A percentile compares a stretch with the other conserved stretches of the same genome.
phyloP scores from a whole-genome alignment of 2,113 vertebrate species.

The Lampris megalopsis region DNA sequence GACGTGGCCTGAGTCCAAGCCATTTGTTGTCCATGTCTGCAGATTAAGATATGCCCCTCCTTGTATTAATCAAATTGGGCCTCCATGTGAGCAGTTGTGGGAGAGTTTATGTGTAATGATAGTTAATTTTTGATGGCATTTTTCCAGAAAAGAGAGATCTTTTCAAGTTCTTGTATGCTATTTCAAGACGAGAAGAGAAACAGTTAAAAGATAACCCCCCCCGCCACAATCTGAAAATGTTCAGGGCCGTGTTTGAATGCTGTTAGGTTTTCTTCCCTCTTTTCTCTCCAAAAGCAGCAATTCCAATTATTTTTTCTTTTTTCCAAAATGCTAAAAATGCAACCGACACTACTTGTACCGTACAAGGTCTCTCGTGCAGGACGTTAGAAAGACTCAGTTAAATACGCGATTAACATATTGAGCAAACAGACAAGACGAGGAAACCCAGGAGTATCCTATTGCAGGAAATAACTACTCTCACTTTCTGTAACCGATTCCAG shows the following conservation, averaged over 20 bases:
- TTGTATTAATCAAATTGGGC: conserved; percentile 77
- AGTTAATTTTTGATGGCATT: conserved; percentile 25
- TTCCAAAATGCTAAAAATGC: conserved; percentile 56
- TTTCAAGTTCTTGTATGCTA: background rate
- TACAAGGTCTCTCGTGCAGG: conserved; percentile 66
- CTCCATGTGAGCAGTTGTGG: conserved; percentile 51
- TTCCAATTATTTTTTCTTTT: conserved; percentile 26
- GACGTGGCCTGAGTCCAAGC: conserved; percentile 78
- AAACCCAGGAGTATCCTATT: conserved; percentile 94
- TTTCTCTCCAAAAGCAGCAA: background rate
- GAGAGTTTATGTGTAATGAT: conserved; percentile 46
- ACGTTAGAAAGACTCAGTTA: conserved; percentile 79
- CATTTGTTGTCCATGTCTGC: conserved; percentile 69
- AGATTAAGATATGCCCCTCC: conserved; percentile 77
- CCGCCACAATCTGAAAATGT: conserved; percentile 21
- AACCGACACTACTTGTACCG: conserved; percentile 44
- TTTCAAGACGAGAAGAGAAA: too few relatives aligned
- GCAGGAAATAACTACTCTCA: conserved; percentile 90
- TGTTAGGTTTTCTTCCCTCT: background rate
- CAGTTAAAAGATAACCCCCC: too few relatives aligned
- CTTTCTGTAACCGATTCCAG: conserved; percentile 90
- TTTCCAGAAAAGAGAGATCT: background rate
- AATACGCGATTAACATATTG: conserved; percentile 85
- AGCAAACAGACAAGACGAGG: conserved; percentile 86
- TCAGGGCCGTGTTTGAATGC: conserved; percentile 27